Conservation (phyloP, 1,140 invertebrate genomes). For the Drosophila repleta region DNA sequence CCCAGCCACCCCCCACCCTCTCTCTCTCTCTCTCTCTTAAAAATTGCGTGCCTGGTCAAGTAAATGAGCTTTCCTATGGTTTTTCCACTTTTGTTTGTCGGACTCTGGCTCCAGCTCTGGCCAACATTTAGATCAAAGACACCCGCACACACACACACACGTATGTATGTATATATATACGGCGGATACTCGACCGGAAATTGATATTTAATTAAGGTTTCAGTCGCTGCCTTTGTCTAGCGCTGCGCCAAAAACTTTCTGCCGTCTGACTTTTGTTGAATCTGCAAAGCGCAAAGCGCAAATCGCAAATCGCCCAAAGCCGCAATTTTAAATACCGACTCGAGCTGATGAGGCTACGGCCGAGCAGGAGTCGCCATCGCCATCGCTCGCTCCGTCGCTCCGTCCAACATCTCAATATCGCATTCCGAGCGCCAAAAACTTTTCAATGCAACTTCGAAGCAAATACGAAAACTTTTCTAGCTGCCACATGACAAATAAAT, state of each 20-base stretch:
- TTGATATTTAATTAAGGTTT: slow-evolving; percentile 79
- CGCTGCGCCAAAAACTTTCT: slow-evolving; percentile 18
- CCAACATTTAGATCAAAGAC: slow-evolving; percentile 61
- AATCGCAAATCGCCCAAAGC: slow-evolving; percentile 50
- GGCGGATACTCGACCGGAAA: slow-evolving; percentile 59
- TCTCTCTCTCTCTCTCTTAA: slow-evolving; percentile 1
- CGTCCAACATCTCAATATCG: slow-evolving; percentile 5
- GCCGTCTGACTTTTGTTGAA: slow-evolving; percentile 10
- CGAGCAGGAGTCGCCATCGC: too few species aligned
- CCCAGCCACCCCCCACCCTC: not conserved
- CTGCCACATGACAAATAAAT: slow-evolving; percentile 21
- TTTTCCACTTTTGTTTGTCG: slow-evolving; percentile 52
- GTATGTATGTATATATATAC: not conserved
- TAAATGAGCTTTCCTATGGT: slow-evolving; percentile 68
- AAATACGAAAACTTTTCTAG: slow-evolving; percentile 14
- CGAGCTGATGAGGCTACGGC: not conserved
- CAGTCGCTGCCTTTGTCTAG: slow-evolving; percentile 37
- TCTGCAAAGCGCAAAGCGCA: too few species aligned
- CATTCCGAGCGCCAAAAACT: slow-evolving; percentile 6
- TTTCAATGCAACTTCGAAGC: not conserved
- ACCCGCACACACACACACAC: slow-evolving; percentile 1
- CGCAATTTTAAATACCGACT: slow-evolving; percentile 10
- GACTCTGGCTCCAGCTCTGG: too few species aligned
- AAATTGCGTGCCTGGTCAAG: slow-evolving; percentile 61
- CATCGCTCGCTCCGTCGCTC: too few species aligned